A percentile compares a stretch with the other conserved stretches of the same genome.
These are phyloP conservation scores for Anthopleura xanthogrammica DNA, from an alignment of 92 coral and sea anemone species.

Conservation along the genomic window DNA sequence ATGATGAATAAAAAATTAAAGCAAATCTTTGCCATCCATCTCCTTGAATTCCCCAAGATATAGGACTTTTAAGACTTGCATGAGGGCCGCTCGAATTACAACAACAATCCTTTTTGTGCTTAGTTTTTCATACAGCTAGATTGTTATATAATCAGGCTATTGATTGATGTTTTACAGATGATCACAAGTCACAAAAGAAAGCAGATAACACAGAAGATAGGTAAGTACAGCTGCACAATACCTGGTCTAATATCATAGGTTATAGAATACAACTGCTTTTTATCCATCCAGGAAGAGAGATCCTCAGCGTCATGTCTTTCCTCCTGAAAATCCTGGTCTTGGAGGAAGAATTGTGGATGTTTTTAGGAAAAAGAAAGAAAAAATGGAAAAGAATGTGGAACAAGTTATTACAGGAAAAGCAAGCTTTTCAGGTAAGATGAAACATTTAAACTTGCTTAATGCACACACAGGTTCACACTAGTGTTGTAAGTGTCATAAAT, in stretches of 20 bases:
- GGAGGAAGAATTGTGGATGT: slow-evolving; percentile 59
- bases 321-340: slow-evolving; percentile 53
- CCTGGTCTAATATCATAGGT: not conserved
- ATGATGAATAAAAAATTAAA: too few relatives aligned
- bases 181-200: not conserved
- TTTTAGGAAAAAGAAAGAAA: slow-evolving; percentile 62
- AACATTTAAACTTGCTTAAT: not conserved
- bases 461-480: too few relatives aligned
- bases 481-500: too few relatives aligned
- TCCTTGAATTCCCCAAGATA: too few relatives aligned
- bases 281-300: slow-evolving; percentile 12
- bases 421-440: slow-evolving; percentile 33
- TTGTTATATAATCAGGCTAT: not conserved
- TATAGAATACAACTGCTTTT: not conserved
- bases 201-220: not conserved
- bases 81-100: too few relatives aligned
- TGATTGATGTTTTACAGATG: not conserved
- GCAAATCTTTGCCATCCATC: too few relatives aligned
- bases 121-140: too few relatives aligned
- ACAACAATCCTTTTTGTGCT: too few relatives aligned
- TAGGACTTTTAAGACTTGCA: too few relatives aligned
- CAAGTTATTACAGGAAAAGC: slow-evolving; percentile 44
- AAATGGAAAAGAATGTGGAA: slow-evolving; percentile 39
- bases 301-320: slow-evolving; percentile 31
- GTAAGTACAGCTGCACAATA: not conserved